Base-by-base conservation (phyloP, 1,140 invertebrate genomes). In the Scylla paramamosain region DNA sequence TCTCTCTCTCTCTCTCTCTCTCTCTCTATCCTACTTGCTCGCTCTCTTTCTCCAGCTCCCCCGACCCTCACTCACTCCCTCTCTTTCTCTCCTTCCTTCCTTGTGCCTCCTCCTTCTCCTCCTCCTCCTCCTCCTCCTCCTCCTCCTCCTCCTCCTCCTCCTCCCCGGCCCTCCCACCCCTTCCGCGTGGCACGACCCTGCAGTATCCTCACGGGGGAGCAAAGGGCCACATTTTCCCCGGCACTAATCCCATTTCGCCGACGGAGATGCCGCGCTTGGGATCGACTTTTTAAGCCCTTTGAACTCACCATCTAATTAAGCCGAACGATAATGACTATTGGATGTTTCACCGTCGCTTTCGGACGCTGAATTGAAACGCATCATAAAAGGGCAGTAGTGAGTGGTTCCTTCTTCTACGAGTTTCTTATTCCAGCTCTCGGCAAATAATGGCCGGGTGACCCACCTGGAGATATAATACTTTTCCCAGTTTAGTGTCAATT, bases 241-340 rank as follows among this genome's bases (percentile, higher is more conserved):
- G 94, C 94, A 95, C 94, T 95, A 95, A 95, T 95, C 94, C 94
- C 94, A 95, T 95, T 95, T 77, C 94, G 91, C 94, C 94, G 91
- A 95, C 94, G 91, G 94, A 95, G 94, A 95, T 92, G 94, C 94
- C 83, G 83, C 94, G 90, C 84, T 89, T 92, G 94, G 94, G 94
- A 95, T 95, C 94, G 94, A 95, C 94, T 95, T 95, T 95, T 95
- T 95, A 95, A 95, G 94, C 83, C 94, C 94, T 95, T 95, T 95
- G 94, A 95, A 95, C 94, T 92, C 91, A 88, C 94, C 94, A 95
- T 95, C 94, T 95, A 95, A 95, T 95, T 95, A 95, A 95, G 94
- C 46, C 91, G 83, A 92, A 95, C 94, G 91, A 92, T 95, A 95
- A 95, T 95, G 94, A 95, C 94, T 95, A 95, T 95, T 95, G 94